Conservation (phyloP, 2,797 vertebrate species). For the Rhynchonycteris naso region DNA sequence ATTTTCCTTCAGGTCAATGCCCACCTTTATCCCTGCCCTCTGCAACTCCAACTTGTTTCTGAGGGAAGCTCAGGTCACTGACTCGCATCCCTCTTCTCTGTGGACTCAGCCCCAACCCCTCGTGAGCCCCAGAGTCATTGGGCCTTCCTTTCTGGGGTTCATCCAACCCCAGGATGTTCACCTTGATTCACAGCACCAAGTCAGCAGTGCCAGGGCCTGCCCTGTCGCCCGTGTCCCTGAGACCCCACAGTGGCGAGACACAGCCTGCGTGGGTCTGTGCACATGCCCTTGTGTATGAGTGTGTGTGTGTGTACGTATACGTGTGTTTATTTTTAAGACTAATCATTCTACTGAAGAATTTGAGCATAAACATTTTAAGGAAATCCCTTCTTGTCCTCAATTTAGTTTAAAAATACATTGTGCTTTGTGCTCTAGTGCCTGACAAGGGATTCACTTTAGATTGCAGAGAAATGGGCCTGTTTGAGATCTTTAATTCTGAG, state of each 20-base stretch:
- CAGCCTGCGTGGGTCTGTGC: background rate
- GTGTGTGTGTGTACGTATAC: background rate
- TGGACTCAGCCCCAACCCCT: background rate
- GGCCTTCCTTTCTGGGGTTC: background rate
- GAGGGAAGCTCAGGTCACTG: background rate
- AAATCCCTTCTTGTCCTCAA: background rate
- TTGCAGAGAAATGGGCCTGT: background rate
- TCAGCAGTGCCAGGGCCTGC: too few species aligned
- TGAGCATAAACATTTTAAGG: background rate
- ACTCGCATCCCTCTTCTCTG: background rate
- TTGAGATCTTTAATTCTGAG: constrained; percentile 36
- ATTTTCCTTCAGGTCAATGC: too few species aligned
- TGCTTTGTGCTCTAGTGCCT: background rate
- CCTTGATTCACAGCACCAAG: too few species aligned
- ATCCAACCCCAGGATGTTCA: too few species aligned
- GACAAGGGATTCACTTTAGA: background rate
- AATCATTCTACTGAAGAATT: background rate
- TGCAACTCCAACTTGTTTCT: background rate
- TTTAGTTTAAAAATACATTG: background rate
- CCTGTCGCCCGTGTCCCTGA: background rate
- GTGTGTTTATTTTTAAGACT: background rate
- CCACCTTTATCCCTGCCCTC: too few species aligned
- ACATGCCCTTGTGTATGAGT: too few species aligned
- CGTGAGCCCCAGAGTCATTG: background rate
- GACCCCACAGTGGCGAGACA: accelerated